phyloP scores from a whole-genome alignment of 1,140 invertebrate genomes.

The Eriosoma lanigerum region DNA sequence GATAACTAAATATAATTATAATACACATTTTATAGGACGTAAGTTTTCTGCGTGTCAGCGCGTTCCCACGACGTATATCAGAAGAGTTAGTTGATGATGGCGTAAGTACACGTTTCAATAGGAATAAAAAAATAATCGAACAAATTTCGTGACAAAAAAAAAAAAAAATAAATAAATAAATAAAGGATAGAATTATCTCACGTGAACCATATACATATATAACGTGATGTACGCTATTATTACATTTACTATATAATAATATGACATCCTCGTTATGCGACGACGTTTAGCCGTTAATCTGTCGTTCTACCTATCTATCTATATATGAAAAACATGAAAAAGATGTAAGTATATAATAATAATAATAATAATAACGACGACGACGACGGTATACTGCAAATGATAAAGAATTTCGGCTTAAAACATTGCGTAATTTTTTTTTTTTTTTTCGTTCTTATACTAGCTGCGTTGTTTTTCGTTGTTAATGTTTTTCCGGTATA shows the following conservation, averaged over 20 bases:
- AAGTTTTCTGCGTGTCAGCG: too few species aligned
- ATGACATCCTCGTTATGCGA: constrained; percentile 28
- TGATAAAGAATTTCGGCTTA: not conserved
- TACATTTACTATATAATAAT: too few species aligned
- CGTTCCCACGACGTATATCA: too few species aligned
- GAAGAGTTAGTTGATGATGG: too few species aligned
- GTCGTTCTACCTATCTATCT: not conserved
- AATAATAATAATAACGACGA: too few species aligned
- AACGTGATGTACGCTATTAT: too few species aligned
- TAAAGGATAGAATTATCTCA: not conserved
- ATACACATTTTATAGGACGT: too few species aligned
- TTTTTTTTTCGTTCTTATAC: not conserved
- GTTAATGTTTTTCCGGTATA: constrained; percentile 1
- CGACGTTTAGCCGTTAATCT: constrained; percentile 14
- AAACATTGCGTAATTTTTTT: not conserved
- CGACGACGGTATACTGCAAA: too few species aligned
- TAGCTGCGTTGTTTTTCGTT: not conserved
- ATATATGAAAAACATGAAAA: too few species aligned
- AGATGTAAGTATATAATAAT: too few species aligned
- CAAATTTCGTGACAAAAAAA: not conserved
- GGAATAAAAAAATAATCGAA: not conserved
- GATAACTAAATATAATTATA: too few species aligned
- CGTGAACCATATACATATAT: too few species aligned
- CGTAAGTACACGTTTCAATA: not conserved
- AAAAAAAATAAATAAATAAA: not conserved